phyloP scores from a whole-genome alignment of 2,888 invertebrate species.

The Nephrotoma guestfalica region DNA sequence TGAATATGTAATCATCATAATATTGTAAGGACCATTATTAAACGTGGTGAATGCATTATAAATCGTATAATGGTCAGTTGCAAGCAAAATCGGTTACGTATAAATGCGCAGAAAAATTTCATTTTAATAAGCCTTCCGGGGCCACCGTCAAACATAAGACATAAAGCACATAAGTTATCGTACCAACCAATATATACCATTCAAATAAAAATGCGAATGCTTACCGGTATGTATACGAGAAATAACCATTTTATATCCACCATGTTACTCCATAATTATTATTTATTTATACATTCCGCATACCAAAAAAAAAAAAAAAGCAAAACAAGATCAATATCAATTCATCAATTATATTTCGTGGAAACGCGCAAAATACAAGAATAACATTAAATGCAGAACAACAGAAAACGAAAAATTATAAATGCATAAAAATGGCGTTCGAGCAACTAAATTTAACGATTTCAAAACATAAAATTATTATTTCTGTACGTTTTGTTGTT shows the following conservation, averaged over 20 bases:
- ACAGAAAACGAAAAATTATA: not conserved
- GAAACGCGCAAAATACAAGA: not conserved
- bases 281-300: not conserved
- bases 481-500: not conserved
- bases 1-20: not conserved
- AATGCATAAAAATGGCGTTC: not conserved
- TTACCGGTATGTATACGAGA: not conserved
- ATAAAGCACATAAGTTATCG: not conserved
- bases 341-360: not conserved
- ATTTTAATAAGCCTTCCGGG: not conserved
- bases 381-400: not conserved
- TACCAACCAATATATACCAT: not conserved
- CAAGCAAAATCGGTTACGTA: not conserved
- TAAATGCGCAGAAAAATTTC: not conserved
- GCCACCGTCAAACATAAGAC: not conserved
- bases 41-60: not conserved
- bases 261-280: not conserved
- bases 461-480: not conserved
- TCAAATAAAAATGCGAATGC: not conserved
- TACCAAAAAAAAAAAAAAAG: not conserved
- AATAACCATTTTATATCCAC: not conserved
- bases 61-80: not conserved
- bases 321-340: not conserved
- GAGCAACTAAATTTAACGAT: not conserved
- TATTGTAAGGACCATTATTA: not conserved